These are phyloP conservation scores for Metopia argyrocephala DNA, from an alignment of 2,888 invertebrate genomes.

Conservation along the genomic window DNA sequence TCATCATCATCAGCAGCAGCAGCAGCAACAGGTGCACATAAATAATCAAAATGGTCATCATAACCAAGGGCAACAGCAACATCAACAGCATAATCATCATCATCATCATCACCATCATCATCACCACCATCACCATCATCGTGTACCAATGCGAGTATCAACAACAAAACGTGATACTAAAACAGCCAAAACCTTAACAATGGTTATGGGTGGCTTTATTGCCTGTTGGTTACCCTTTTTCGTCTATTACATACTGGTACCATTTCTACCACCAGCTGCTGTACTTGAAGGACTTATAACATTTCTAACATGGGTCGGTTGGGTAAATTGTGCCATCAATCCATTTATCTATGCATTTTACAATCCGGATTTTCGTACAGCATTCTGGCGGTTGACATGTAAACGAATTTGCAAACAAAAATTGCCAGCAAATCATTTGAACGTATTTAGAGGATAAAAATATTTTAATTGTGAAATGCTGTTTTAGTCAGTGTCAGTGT, in stretches of 20 bases:
- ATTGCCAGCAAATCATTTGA: slow-evolving; percentile 71
- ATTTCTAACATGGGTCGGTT: slow-evolving; percentile 91
- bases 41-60: slow-evolving; percentile 51
- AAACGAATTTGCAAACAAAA: slow-evolving; percentile 75
- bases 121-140: slow-evolving; percentile 69
- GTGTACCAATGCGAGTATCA: slow-evolving; percentile 81
- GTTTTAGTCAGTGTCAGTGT: neutral
- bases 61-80: slow-evolving; percentile 30
- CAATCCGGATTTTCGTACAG: slow-evolving; percentile 91
- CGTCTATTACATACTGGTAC: slow-evolving; percentile 88
- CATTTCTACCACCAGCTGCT: slow-evolving; percentile 84
- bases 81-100: slow-evolving; percentile 59
- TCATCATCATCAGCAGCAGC: slow-evolving; percentile 31
- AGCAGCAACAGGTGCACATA: slow-evolving; percentile 27
- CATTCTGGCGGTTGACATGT: slow-evolving; percentile 89
- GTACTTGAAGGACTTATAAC: slow-evolving; percentile 84
- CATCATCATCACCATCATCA: slow-evolving; percentile 60
- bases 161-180: slow-evolving; percentile 88
- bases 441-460: slow-evolving; percentile 72
- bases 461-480: neutral
- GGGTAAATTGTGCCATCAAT: slow-evolving; percentile 94
- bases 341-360: slow-evolving; percentile 95
- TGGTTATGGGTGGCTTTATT: slow-evolving; percentile 93
- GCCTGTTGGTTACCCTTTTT: slow-evolving; percentile 95
- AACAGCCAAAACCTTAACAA: slow-evolving; percentile 91